Base-by-base conservation (phyloP, 2,888 invertebrate species). In the Metalampra italica region DNA sequence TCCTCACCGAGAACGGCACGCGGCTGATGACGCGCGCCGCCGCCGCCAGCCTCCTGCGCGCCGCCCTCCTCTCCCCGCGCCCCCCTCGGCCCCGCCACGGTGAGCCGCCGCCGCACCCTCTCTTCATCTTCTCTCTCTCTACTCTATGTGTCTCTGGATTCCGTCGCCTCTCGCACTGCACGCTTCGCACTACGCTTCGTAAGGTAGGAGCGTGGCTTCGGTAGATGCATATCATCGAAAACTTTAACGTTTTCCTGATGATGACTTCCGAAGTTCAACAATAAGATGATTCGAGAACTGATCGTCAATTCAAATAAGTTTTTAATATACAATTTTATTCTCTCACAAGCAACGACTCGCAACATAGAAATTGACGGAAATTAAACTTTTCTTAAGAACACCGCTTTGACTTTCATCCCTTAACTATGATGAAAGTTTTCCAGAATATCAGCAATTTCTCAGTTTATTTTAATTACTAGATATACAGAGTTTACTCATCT, bases 1-100 rank as follows among this genome's bases (percentile, higher is more conserved):
- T 91, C 76, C 91, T 92, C 84, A 91, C 91, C 78, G 92, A 91
- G 81, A 91, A 92, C 73, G 92, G 92, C 83, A 91, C 91, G 73
- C 82, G 91, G 68, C 87, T 88, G 84, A 84, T 90, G 84, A 90
- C 90, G 45, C 82, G 89, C 64, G 85, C 88, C 61, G 90, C 87
- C 59, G 89, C 89, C 70, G 89, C 88, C 67, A 89, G 89, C 75
- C 79, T 90, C 66, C 89, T 90, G 71, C 88, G 87, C 71, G 89
- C 84, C 62, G 90, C 89, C 68, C 89, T 90, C 73, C 89, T 85
- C 81, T 88, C 87, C 83, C 88, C 87, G 82, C 86, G 87, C 65
- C 83, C 86, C 86, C 78, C 85, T 78, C 82, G 78, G 77, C 84
- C 81, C 81, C 88, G 83, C 76, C 82, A 85, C 74, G 89, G 88